These are phyloP conservation scores for Chloropsis cyanopogon DNA, from an alignment of 2,113 vertebrate genomes.

Conservation along the genomic window DNA sequence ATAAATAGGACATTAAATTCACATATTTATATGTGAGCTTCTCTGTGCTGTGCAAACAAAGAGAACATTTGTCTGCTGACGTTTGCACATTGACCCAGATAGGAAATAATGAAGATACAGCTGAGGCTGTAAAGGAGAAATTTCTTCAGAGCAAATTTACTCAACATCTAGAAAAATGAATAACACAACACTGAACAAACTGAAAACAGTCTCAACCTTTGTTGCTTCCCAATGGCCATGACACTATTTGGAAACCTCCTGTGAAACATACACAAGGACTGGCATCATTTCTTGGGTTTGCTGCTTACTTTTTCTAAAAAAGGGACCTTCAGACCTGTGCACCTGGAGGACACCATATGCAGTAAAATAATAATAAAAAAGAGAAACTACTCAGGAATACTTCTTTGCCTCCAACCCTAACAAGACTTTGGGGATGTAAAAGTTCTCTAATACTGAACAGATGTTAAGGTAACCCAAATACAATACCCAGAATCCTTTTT, in stretches of 20 bases:
- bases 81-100: neutral
- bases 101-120: neutral
- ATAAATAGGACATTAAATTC: neutral
- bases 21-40: neutral
- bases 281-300: neutral
- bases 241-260: constrained; percentile 15
- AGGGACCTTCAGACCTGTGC: neutral
- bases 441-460: neutral
- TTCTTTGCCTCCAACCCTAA: neutral
- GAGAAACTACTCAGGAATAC: neutral
- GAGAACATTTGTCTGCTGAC: neutral
- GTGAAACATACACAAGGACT: neutral
- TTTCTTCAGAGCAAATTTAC: constrained; percentile 22
- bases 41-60: neutral
- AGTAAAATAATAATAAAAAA: neutral
- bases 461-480: neutral
- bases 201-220: constrained; percentile 12
- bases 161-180: constrained; percentile 14
- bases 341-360: neutral
- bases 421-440: neutral
- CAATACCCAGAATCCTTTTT: neutral
- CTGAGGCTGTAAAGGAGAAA: neutral
- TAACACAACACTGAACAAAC: neutral
- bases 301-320: neutral
- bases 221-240: neutral